These are phyloP conservation scores for Drosophila pallidifrons DNA, from an alignment of 1,140 invertebrate species.

Conservation along the genomic window DNA sequence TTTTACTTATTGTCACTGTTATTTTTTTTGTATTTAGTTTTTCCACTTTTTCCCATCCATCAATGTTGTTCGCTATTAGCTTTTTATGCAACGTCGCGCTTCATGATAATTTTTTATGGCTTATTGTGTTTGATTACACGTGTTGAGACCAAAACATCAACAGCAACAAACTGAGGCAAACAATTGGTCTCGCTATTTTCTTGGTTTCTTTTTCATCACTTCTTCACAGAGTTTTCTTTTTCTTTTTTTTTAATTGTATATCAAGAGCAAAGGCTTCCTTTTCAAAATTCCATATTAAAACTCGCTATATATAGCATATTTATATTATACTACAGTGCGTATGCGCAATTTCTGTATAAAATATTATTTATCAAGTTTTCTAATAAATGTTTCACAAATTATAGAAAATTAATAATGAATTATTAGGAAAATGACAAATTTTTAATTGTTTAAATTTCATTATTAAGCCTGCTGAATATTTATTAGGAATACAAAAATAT, in stretches of 20 bases:
- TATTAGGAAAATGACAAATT: too few species aligned
- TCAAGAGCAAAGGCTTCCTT: conserved; percentile 40
- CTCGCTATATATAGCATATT: conserved; percentile 6
- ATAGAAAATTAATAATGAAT: too few species aligned
- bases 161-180: conserved; percentile 43
- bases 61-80: conserved; percentile 25
- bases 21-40: conserved; percentile 36
- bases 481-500: not conserved
- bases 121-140: conserved; percentile 82
- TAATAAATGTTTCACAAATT: too few species aligned
- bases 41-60: conserved; percentile 19
- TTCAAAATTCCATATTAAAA: conserved; percentile 14
- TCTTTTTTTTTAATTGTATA: conserved; percentile 6
- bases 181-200: conserved; percentile 55
- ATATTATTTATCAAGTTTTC: too few species aligned
- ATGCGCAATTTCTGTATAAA: too few species aligned
- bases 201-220: conserved; percentile 50
- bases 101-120: conserved; percentile 78
- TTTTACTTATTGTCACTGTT: conserved; percentile 45
- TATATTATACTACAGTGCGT: too few species aligned
- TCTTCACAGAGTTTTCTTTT: not conserved
- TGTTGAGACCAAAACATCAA: conserved; percentile 55
- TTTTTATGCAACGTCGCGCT: conserved; percentile 54
- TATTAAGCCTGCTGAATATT: not conserved
- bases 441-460: not conserved